These are phyloP conservation scores for Elephantulus edwardii DNA, from an alignment of 2,113 vertebrate genomes.

Conservation along the genomic window DNA sequence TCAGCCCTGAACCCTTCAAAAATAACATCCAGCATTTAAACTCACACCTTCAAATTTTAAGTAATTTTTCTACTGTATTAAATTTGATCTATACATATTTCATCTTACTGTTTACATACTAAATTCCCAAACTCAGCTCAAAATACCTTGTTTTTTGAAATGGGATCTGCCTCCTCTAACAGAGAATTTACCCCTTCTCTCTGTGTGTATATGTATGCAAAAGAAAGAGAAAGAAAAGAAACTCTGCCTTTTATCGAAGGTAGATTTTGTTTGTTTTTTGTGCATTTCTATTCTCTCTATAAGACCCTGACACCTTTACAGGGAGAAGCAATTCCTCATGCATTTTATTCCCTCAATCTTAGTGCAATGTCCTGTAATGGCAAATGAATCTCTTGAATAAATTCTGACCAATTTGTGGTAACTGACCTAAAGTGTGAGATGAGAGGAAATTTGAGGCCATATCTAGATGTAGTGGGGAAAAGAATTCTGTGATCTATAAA, in stretches of 20 bases:
- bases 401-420: slow-evolving; percentile 28
- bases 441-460: slow-evolving; percentile 20
- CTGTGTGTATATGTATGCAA: not conserved
- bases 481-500: not conserved
- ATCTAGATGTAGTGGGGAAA: not conserved
- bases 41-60: not conserved
- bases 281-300: not conserved
- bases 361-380: slow-evolving; percentile 3
- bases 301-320: slow-evolving; percentile 8
- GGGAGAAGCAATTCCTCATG: slow-evolving; percentile 45
- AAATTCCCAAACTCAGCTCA: slow-evolving; percentile 12
- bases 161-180: not conserved
- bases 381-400: slow-evolving; percentile 39
- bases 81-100: not conserved
- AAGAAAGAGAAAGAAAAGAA: too few relatives aligned
- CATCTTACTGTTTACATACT: not conserved
- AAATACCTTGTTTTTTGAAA: not conserved
- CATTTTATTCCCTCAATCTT: slow-evolving; percentile 44
- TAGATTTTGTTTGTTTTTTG: not conserved
- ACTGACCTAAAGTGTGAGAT: not conserved
- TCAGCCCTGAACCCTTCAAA: not conserved
- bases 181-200: not conserved
- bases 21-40: not conserved
- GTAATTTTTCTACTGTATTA: not conserved
- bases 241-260: too few relatives aligned